Evolutionary conservation across 2,888 invertebrate genomes (phyloP).

Genomic region (Desoria tigrina): DNA sequence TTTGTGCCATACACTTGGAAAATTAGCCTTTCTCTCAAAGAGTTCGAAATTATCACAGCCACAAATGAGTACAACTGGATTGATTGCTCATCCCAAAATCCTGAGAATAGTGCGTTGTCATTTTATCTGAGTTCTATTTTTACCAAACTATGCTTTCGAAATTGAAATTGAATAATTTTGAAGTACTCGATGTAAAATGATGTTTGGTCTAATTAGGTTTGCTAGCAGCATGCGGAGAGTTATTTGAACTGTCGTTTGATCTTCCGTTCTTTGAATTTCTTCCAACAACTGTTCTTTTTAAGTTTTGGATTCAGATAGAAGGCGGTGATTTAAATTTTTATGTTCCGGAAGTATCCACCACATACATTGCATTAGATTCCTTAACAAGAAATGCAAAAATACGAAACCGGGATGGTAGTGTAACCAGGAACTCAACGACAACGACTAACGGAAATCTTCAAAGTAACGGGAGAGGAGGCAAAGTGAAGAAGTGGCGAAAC

Average conservation of each 20-base stretch:
- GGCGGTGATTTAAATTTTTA: constrained; percentile 86
- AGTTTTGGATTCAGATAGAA: constrained; percentile 93
- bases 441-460: background rate
- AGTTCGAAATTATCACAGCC: constrained; percentile 89
- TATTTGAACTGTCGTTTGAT: constrained; percentile 88
- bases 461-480: constrained; percentile 21
- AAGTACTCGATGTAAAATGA: constrained; percentile 18
- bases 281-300: constrained; percentile 82
- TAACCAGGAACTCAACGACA: constrained; percentile 54
- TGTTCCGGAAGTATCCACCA: constrained; percentile 88
- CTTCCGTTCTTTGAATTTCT: constrained; percentile 92
- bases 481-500: constrained; percentile 73
- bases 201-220: constrained; percentile 61
- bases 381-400: constrained; percentile 86
- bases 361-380: constrained; percentile 76
- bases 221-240: constrained; percentile 89
- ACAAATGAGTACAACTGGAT: constrained; percentile 99
- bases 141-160: background rate
- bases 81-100: constrained; percentile 92
- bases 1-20: constrained; percentile 98
- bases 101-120: constrained; percentile 73
- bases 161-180: background rate
- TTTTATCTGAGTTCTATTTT: background rate
- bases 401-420: constrained; percentile 71
- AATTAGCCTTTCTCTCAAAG: constrained; percentile 84